phyloP scores from a whole-genome alignment of 2,797 vertebrate genomes.

The Mormyrops attenuatus region DNA sequence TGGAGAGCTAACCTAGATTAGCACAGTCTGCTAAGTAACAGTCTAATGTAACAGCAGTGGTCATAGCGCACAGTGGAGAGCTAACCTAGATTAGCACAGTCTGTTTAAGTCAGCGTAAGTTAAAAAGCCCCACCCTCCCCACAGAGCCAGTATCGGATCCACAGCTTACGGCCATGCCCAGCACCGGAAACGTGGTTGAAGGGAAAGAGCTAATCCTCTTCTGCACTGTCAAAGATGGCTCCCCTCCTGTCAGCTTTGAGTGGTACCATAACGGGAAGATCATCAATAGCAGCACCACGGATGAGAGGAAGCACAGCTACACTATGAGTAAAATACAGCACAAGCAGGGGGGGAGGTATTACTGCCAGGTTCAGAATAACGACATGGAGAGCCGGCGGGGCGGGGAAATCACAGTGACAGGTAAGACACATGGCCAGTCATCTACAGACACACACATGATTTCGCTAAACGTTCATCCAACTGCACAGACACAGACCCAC shows the following conservation, averaged over 20 bases:
- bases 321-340: conserved; percentile 30
- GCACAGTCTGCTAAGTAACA: neutral
- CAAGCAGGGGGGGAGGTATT: conserved; percentile 50
- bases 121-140: neutral
- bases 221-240: conserved; percentile 54
- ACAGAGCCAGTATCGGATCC: conserved; percentile 57
- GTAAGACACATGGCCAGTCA: conserved; percentile 33
- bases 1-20: neutral
- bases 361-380: conserved; percentile 50
- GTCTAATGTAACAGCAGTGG: neutral
- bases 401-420: conserved; percentile 32
- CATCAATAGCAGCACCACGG: neutral
- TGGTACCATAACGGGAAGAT: conserved; percentile 38
- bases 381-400: conserved; percentile 39
- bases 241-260: conserved; percentile 51
- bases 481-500: neutral
- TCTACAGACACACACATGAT: neutral
- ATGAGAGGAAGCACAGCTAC: conserved; percentile 16
- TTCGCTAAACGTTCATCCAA: neutral
- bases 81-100: neutral
- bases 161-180: conserved; percentile 31
- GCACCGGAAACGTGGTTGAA: conserved; percentile 38
- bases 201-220: conserved; percentile 47
- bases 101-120: neutral
- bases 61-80: no score